Evolutionary conservation across 2,797 vertebrate genomes (phyloP), one percentile per base, ranked within the genome.

Genomic region (Pelodytes ibericus): DNA sequence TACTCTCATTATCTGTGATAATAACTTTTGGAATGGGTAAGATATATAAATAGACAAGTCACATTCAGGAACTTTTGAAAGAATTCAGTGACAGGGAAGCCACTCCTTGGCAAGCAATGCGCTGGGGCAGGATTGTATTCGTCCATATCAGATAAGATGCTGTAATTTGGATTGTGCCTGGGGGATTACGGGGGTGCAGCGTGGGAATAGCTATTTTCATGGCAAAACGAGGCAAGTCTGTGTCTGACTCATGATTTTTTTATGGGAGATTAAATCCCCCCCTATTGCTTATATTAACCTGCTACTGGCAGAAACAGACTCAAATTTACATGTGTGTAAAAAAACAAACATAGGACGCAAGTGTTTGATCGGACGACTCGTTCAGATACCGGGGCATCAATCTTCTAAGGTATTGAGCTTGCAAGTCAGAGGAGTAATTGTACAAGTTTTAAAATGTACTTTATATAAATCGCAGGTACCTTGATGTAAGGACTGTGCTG

Each of bases 31-130:
- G 49, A 36, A 69, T 36, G 4, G 47, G 25, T 53, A 4, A 69
- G 47, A 56, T 20, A 69, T 69, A 69, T 69, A 69, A 53, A 69
- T 56, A 56, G 66, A 69, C 29, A 51, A 31, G 57, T 44, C 25
- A 60, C 56, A 60, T 44, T 71, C 39, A 71, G 57, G 58, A 71
- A 71, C 18, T 71, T 71, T 27, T 47, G n/a, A 47, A 71, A 61
- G 58, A 60, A 71, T 29, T 49, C 7, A 71, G 36, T n/a, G 44
- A 67, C 44, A 30, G 29, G 39, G 58, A 72, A 30, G 66, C 51
- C 74, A 71, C 74, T 76, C 66, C 74, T 64, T 49, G 59, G 57
- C 26, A 39, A 71, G 68, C 66, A 76, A 76, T 76, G 66, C 15
- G n/a, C 58, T 64, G 24, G 18, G 30, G 31, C 65, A 70, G 25